A percentile compares a stretch with the other conserved stretches of the same genome.
These are phyloP conservation scores for Notarius quadriscutis DNA, from an alignment of 2,113 vertebrate genomes.

Conservation along the genomic window DNA sequence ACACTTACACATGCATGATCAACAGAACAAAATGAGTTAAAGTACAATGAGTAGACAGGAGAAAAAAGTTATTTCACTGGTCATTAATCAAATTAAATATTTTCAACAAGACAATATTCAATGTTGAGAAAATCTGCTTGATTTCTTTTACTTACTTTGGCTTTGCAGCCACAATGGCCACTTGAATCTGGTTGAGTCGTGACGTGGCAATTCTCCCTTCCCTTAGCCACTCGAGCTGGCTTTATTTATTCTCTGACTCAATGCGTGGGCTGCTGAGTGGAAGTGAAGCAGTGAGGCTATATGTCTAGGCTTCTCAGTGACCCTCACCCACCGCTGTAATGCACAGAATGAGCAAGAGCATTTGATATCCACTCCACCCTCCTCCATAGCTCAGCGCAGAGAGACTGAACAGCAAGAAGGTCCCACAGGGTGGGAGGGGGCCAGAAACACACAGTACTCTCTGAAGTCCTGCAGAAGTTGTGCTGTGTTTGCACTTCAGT, in stretches of 20 bases:
- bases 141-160: constrained; percentile 15
- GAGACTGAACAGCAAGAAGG: constrained; percentile 36
- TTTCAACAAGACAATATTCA: background rate
- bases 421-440: constrained; percentile 42
- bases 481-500: constrained; percentile 21
- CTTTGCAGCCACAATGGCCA: background rate
- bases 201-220: constrained; percentile 11
- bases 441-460: constrained; percentile 30
- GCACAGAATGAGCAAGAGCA: constrained; percentile 44
- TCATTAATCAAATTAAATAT: constrained; percentile 23
- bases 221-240: constrained; percentile 17
- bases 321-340: constrained; percentile 49
- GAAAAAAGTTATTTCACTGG: constrained; percentile 28
- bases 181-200: constrained; percentile 17
- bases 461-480: constrained; percentile 44
- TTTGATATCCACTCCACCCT: constrained; percentile 51
- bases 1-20: background rate
- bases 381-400: constrained; percentile 40
- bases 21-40: constrained; percentile 6
- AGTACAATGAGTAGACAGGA: constrained; percentile 9
- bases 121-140: constrained; percentile 2
- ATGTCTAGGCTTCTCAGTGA: constrained; percentile 48
- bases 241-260: constrained; percentile 53
- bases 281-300: constrained; percentile 39
- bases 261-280: constrained; percentile 45